A percentile compares a stretch with the other conserved stretches of the same genome.
phyloP scores from a whole-genome alignment of 2,888 invertebrate species.

The Platerodrilus igneus region DNA sequence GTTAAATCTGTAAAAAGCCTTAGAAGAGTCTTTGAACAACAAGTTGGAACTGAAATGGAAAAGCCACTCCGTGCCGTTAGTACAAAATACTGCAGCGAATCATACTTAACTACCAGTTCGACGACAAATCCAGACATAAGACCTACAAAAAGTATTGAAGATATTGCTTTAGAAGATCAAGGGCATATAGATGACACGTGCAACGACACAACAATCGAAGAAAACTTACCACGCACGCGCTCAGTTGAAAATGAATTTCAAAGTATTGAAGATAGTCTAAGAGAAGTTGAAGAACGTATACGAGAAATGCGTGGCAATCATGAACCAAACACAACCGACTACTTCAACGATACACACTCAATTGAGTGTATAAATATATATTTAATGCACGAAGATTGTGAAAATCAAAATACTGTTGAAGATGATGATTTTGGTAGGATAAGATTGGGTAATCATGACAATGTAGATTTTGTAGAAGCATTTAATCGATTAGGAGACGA shows the following conservation, averaged over 20 bases:
- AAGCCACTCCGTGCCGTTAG: too few relatives aligned
- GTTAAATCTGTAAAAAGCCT: slow-evolving; percentile 6
- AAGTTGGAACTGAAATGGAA: too few relatives aligned
- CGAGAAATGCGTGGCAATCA: slow-evolving; percentile 3
- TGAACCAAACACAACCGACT: too few relatives aligned
- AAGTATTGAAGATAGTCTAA: slow-evolving; percentile 10
- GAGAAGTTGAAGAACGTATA: slow-evolving; percentile 8
- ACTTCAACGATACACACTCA: too few relatives aligned
- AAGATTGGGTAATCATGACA: slow-evolving; percentile 21
- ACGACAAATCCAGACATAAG: too few relatives aligned
- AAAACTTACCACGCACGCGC: not conserved
- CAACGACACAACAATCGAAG: not conserved
- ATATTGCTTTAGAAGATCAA: not conserved
- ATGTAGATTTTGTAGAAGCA: slow-evolving; percentile 35
- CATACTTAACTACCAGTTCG: too few relatives aligned
- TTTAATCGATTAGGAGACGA: slow-evolving; percentile 37
- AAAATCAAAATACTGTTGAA: not conserved
- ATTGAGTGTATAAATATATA: too few relatives aligned
- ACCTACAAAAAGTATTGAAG: too few relatives aligned
- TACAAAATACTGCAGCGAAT: too few relatives aligned
- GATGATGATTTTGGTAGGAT: slow-evolving; percentile 29
- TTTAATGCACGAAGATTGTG: not conserved
- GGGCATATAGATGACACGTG: not conserved
- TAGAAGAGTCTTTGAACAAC: slow-evolving; percentile 5
- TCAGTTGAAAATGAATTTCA: slow-evolving; percentile 13